Evolutionary conservation across 2,113 vertebrate genomes (phyloP).

Genomic region (Sylvietta virens): DNA sequence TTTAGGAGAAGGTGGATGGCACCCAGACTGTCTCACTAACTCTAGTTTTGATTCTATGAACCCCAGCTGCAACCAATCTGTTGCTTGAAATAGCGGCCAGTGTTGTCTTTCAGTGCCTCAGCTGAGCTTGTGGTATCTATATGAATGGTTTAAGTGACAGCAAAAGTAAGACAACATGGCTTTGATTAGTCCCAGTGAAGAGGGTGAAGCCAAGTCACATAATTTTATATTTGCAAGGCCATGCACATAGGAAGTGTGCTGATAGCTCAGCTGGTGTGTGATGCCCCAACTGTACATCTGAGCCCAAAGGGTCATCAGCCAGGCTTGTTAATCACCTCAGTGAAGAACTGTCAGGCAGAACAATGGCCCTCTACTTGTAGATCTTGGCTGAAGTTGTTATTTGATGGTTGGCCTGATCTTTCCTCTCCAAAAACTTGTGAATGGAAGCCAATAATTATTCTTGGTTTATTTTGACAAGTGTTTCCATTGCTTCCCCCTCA

Average conservation of each 20-base stretch:
- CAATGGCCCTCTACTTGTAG: slow-evolving; percentile 17
- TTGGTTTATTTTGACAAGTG: slow-evolving; percentile 59
- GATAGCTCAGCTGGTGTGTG: not conserved
- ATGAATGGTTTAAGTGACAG: not conserved
- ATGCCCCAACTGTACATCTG: not conserved
- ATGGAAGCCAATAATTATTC: slow-evolving; percentile 41
- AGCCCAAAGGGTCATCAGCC: slow-evolving; percentile 12
- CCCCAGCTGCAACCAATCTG: not conserved
- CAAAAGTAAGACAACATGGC: not conserved
- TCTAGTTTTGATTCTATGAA: not conserved
- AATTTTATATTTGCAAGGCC: not conserved
- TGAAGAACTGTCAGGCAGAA: not conserved
- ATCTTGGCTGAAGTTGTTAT: slow-evolving; percentile 16
- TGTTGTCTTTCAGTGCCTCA: not conserved
- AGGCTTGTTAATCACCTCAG: slow-evolving; percentile 15
- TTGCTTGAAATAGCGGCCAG: not conserved
- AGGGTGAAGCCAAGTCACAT: not conserved
- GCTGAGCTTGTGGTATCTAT: not conserved
- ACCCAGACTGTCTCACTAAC: not conserved
- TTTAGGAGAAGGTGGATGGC: not conserved
- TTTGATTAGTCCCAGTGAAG: slow-evolving; percentile 21
- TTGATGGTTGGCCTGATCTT: not conserved
- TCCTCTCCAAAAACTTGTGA: slow-evolving; percentile 43
- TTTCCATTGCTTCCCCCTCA: slow-evolving; percentile 29
- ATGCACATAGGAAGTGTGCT: not conserved